Conservation (phyloP, 2,113 vertebrate species). For the Sus scrofa region DNA sequence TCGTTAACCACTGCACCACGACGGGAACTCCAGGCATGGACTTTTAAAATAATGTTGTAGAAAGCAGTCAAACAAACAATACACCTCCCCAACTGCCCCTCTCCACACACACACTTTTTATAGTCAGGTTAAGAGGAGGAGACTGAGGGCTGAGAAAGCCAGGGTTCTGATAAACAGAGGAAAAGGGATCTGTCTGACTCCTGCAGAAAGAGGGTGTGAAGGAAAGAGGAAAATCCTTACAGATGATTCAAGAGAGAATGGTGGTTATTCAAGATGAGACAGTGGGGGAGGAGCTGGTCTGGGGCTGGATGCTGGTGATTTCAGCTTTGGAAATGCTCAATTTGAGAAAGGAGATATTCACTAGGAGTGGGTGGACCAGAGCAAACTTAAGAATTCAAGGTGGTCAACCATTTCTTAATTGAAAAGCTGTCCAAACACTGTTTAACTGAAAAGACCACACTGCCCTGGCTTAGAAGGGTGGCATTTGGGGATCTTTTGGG, state of each 20-base stretch:
- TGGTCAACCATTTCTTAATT: neutral
- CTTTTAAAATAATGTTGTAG: neutral
- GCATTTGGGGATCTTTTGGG: neutral
- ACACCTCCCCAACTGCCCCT: neutral
- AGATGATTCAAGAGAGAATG: neutral
- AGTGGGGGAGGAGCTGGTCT: neutral
- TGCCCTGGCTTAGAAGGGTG: neutral
- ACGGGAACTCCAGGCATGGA: too few relatives aligned
- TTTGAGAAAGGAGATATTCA: neutral
- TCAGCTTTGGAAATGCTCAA: neutral
- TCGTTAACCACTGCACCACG: too few relatives aligned
- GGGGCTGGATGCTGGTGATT: neutral
- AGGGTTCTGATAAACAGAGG: neutral
- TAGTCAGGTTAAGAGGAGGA: neutral
- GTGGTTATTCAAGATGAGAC: neutral
- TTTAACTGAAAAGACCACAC: neutral
- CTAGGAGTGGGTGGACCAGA: neutral
- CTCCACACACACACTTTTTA: neutral
- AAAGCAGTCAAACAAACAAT: neutral
- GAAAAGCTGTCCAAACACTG: neutral
- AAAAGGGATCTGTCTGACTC: neutral
- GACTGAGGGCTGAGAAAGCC: neutral
- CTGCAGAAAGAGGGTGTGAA: neutral
- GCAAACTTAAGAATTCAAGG: neutral
- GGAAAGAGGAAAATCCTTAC: neutral